phyloP scores from a whole-genome alignment of 2,113 vertebrate genomes.

The Cyanistes caeruleus region DNA sequence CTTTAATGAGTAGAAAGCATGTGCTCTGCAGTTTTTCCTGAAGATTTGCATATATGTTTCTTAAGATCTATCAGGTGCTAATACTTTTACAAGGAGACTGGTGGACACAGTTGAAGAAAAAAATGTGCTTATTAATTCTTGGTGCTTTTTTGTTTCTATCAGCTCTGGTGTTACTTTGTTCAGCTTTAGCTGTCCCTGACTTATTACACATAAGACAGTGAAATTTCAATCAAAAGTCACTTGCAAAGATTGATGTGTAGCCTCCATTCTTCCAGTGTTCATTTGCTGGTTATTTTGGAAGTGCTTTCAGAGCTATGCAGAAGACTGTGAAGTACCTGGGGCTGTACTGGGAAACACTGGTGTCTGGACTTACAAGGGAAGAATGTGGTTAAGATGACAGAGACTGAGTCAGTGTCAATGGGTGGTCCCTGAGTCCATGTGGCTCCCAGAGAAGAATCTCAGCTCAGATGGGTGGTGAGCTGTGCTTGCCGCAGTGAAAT shows the following conservation, averaged over 20 bases:
- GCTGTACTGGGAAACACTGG: slow-evolving; percentile 32
- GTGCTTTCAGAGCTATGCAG: neutral
- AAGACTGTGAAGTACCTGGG: neutral
- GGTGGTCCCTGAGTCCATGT: slow-evolving; percentile 39
- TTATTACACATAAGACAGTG: neutral
- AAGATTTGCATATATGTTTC: neutral
- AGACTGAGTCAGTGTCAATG: slow-evolving; percentile 5
- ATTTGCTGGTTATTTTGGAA: neutral
- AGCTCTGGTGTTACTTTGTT: neutral
- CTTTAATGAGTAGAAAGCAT: neutral
- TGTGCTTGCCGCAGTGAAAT: accelerated
- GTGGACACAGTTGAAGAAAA: neutral
- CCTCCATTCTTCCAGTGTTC: neutral
- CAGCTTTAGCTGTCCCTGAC: neutral
- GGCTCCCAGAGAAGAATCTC: neutral
- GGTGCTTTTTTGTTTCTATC: neutral
- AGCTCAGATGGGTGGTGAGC: neutral
- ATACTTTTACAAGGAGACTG: neutral
- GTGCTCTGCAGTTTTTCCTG: neutral
- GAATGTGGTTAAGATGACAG: slow-evolving; percentile 47
- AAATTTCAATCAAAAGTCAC: neutral
- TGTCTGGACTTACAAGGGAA: slow-evolving; percentile 12
- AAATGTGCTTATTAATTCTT: neutral
- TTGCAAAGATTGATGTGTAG: neutral
- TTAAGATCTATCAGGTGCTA: neutral